phyloP scores from a whole-genome alignment of 2,113 vertebrate species.

The Halichoerus grypus region DNA sequence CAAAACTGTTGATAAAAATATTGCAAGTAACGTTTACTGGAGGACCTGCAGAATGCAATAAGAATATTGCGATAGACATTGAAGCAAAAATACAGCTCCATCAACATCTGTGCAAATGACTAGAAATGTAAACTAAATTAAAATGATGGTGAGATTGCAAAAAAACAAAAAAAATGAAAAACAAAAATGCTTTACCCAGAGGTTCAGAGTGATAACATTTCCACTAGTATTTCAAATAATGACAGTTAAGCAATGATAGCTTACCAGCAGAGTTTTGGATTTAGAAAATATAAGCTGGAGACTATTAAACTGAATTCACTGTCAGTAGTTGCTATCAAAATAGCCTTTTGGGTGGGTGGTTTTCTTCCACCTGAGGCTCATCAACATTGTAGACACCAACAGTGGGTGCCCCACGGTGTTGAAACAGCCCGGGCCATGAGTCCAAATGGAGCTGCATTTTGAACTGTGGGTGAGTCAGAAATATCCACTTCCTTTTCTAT shows the following conservation, averaged over 20 bases:
- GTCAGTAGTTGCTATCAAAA: background rate
- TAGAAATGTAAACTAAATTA: constrained; percentile 85
- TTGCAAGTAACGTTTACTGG: constrained; percentile 99
- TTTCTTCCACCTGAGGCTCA: constrained; percentile 35
- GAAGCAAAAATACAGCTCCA: constrained; percentile 86
- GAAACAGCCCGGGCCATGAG: background rate
- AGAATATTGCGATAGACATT: constrained; percentile 92
- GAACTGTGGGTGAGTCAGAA: background rate
- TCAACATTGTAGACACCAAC: background rate
- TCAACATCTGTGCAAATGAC: constrained; percentile 86
- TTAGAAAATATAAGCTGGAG: constrained; percentile 70
- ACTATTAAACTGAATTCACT: constrained; percentile 21
- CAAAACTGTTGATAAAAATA: constrained; percentile 99
- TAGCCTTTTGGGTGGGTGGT: background rate
- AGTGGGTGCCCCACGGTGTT: background rate
- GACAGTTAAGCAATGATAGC: constrained; percentile 39
- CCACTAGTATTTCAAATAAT: constrained; percentile 9
- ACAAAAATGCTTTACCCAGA: background rate
- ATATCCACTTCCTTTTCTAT: background rate
- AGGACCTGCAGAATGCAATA: constrained; percentile 96
- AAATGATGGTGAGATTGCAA: constrained; percentile 84
- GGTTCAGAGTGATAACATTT: constrained; percentile 6
- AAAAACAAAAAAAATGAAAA: constrained; percentile 62
- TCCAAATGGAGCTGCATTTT: constrained; percentile 16
- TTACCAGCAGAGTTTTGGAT: constrained; percentile 47